Conservation (phyloP, 1,140 invertebrate species). For the Ruditapes philippinarum region DNA sequence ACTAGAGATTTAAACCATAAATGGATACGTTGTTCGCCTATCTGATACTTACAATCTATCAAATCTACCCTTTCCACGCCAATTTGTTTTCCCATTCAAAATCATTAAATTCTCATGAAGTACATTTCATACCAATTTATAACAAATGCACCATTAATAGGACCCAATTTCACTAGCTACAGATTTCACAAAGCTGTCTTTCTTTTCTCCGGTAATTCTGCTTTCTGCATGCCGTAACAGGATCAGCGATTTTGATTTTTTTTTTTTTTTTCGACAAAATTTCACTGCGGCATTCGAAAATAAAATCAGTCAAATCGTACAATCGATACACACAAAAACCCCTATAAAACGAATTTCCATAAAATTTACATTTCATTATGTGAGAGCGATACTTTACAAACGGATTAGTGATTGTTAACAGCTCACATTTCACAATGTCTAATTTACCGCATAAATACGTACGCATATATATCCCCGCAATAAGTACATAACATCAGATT, state of each 20-base stretch:
- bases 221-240: conserved; percentile 14
- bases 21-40: background rate
- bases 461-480: conserved; percentile 14
- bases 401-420: conserved; percentile 13
- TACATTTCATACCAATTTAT: conserved; percentile 58
- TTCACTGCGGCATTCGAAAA: conserved; percentile 27
- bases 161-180: conserved; percentile 36
- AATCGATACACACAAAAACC: conserved; percentile 43
- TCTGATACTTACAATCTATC: conserved; percentile 13
- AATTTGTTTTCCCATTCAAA: conserved; percentile 52
- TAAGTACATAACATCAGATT: background rate
- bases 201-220: conserved; percentile 30
- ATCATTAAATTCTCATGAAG: conserved; percentile 57
- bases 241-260: no score
- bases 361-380: conserved; percentile 58
- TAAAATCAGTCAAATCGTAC: conserved; percentile 12
- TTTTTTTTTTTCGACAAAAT: conserved; percentile 18
- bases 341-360: conserved; percentile 48
- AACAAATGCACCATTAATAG: conserved; percentile 49
- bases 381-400: background rate
- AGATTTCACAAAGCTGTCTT: conserved; percentile 27
- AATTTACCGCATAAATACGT: conserved; percentile 33
- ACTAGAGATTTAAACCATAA: background rate
- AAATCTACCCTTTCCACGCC: conserved; percentile 7
- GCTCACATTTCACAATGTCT: conserved; percentile 32